These are phyloP conservation scores for Oriolus oriolus DNA, from an alignment of 2,113 vertebrate genomes.

Conservation along the genomic window DNA sequence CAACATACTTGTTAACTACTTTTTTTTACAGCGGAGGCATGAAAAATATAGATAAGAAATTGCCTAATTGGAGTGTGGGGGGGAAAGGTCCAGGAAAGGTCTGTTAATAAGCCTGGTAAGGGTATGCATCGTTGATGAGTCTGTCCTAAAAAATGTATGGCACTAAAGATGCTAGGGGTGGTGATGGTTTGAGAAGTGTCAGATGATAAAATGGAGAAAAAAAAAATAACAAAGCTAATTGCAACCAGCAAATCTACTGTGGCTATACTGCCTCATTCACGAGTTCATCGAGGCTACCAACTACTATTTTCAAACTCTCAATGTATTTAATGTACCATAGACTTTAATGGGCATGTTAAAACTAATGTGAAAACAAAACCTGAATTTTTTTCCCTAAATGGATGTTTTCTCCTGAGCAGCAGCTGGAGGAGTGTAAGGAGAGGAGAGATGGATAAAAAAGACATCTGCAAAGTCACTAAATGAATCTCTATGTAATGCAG, in stretches of 20 bases:
- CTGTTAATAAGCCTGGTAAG: not conserved
- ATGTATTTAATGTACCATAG: not conserved
- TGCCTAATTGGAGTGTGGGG: not conserved
- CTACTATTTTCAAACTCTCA: conserved; percentile 31
- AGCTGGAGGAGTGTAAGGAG: not conserved
- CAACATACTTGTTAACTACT: not conserved
- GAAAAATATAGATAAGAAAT: not conserved
- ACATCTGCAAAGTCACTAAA: not conserved
- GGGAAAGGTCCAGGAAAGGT: not conserved
- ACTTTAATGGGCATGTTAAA: conserved; percentile 34
- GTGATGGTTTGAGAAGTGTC: conserved; percentile 11
- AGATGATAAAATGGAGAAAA: conserved; percentile 11
- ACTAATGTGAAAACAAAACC: not conserved
- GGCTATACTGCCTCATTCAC: not conserved
- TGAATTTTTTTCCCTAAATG: not conserved
- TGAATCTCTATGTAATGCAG: not conserved
- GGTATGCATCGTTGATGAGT: not conserved
- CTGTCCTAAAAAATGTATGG: not conserved
- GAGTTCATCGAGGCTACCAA: conserved; percentile 24
- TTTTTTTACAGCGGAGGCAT: not conserved
- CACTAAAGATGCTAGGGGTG: not conserved
- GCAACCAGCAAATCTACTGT: not conserved
- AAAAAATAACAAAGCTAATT: conserved; percentile 52
- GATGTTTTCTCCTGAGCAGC: not conserved
- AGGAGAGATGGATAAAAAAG: not conserved